Evolutionary conservation across 2,888 invertebrate genomes (phyloP).

Genomic region (Caradrina kadenii): DNA sequence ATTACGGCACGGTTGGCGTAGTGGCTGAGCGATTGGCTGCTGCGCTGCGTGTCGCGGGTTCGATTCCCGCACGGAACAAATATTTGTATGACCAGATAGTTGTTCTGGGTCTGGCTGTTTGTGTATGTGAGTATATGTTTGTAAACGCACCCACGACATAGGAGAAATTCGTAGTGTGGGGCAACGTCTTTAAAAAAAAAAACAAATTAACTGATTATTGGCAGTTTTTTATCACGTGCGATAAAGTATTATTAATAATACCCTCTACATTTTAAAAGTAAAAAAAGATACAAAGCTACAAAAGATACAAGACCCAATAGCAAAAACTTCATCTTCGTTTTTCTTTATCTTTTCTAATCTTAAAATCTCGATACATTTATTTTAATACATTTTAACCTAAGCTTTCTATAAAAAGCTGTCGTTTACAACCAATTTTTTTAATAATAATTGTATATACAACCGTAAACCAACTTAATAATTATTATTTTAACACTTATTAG

Average conservation of each 20-base stretch:
- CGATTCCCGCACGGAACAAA: too few species aligned
- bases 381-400: constrained; percentile 45
- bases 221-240: constrained; percentile 55
- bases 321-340: constrained; percentile 27
- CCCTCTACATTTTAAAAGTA: constrained; percentile 5
- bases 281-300: constrained; percentile 47
- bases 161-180: too few species aligned
- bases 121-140: too few species aligned
- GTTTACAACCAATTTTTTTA: constrained; percentile 58
- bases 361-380: constrained; percentile 33
- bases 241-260: constrained; percentile 23
- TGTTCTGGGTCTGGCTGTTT: too few species aligned
- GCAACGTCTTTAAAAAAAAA: too few species aligned
- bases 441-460: constrained; percentile 53
- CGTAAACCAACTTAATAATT: constrained; percentile 55
- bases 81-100: too few species aligned
- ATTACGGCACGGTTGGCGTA: too few species aligned
- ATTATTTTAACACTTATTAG: constrained; percentile 76
- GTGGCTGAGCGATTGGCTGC: too few species aligned
- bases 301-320: constrained; percentile 40
- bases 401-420: constrained; percentile 55
- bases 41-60: too few species aligned
- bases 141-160: too few species aligned
- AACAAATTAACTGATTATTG: constrained; percentile 37
- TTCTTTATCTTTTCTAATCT: background rate